Percentiles rank a stretch among this genome's conserved stretches.
Conservation (phyloP, 1,140 invertebrate species). For the Zaprionus kolodkinae region DNA sequence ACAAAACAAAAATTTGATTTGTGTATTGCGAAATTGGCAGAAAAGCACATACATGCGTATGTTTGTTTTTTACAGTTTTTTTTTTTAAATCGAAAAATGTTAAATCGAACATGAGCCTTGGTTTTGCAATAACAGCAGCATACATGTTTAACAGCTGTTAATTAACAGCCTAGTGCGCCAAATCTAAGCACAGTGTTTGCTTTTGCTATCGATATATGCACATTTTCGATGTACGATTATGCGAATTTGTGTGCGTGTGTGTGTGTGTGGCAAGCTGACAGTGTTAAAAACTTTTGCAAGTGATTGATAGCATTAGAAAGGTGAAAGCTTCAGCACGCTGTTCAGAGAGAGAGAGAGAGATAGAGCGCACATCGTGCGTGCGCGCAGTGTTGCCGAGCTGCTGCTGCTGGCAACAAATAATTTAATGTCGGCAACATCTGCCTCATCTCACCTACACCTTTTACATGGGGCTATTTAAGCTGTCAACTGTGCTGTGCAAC, state of each 20-base stretch:
- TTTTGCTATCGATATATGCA: slow-evolving; percentile 8
- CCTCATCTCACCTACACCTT: slow-evolving; percentile 11
- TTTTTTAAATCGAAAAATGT: background rate
- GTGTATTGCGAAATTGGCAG: slow-evolving; percentile 40
- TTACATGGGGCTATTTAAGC: slow-evolving; percentile 47
- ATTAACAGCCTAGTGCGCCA: slow-evolving; percentile 3
- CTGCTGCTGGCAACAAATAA: background rate
- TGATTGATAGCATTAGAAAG: slow-evolving; percentile 49
- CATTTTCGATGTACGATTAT: slow-evolving; percentile 11
- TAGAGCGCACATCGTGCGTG: background rate
- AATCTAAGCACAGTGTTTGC: background rate
- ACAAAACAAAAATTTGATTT: slow-evolving; percentile 31
- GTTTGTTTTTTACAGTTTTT: background rate
- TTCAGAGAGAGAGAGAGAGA: slow-evolving; percentile 1
- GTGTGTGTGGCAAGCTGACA: slow-evolving; percentile 2
- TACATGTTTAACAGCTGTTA: slow-evolving; percentile 5
- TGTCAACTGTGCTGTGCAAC: slow-evolving; percentile 56
- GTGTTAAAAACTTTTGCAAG: slow-evolving; percentile 13
- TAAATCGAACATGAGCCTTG: background rate
- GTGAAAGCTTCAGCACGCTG: slow-evolving; percentile 32
- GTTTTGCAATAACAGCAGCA: background rate
- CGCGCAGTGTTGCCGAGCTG: slow-evolving; percentile 6
- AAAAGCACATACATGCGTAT: slow-evolving; percentile 38
- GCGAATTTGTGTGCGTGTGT: slow-evolving; percentile 15
- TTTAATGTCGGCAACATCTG: slow-evolving; percentile 10